Conservation (phyloP, 2,797 vertebrate species). For the Pitangus sulphuratus region DNA sequence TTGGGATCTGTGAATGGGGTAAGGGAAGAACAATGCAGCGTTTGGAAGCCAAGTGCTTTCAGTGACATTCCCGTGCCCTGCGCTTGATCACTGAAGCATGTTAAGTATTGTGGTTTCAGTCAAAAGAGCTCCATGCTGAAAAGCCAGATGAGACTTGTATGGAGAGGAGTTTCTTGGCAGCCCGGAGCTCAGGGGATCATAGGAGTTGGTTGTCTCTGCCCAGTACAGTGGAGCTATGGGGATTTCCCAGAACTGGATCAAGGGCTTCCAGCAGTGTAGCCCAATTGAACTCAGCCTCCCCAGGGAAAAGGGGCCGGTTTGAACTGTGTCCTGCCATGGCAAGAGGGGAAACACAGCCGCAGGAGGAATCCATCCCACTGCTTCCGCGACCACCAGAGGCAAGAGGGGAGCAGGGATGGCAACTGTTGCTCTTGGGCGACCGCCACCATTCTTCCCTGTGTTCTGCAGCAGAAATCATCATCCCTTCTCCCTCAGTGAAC, state of each 20-base stretch:
- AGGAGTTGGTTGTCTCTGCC: constrained; percentile 48
- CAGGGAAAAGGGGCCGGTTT: constrained; percentile 1
- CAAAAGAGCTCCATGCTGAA: constrained; percentile 68
- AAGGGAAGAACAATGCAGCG: constrained; percentile 45
- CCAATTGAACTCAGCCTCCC: constrained; percentile 25
- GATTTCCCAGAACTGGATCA: constrained; percentile 64
- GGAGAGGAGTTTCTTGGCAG: constrained; percentile 57
- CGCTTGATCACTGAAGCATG: constrained; percentile 63
- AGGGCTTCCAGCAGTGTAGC: constrained; percentile 55
- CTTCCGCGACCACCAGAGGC: neutral
- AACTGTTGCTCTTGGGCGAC: neutral
- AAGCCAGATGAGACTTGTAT: constrained; percentile 69
- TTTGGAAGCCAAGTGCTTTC: constrained; percentile 58
- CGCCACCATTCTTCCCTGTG: neutral
- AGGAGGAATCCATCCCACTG: neutral
- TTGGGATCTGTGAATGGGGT: constrained; percentile 41
- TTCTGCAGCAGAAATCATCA: neutral
- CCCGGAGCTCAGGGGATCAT: neutral
- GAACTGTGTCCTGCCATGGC: constrained; percentile 39
- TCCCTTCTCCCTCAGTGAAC: neutral
- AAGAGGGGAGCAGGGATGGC: neutral
- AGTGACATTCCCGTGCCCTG: constrained; percentile 63
- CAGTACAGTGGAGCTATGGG: constrained; percentile 42
- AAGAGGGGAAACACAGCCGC: neutral
- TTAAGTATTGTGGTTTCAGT: constrained; percentile 60